Evolutionary conservation across 2,888 invertebrate genomes (phyloP).

Genomic region (Saturnia pavonia): DNA sequence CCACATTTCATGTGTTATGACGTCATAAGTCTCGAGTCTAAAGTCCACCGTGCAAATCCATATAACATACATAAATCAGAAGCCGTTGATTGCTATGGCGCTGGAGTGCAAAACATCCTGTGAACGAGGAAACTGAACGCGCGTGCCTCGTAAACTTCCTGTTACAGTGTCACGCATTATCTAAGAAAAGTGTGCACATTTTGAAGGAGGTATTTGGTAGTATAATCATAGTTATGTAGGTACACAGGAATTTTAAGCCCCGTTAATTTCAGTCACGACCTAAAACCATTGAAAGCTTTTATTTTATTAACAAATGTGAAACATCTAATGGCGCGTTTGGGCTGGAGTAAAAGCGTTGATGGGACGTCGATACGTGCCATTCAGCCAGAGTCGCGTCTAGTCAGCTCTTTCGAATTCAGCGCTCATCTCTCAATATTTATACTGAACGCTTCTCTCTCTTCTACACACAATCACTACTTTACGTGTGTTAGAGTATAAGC

Average conservation of each 20-base stretch:
- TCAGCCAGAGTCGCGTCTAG: too few relatives aligned
- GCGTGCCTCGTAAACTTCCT: slow-evolving; percentile 71
- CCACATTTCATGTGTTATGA: slow-evolving; percentile 7
- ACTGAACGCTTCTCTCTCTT: too few relatives aligned
- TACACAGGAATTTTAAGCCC: neutral
- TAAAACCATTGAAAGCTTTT: neutral
- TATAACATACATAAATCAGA: slow-evolving; percentile 12
- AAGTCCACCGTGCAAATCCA: slow-evolving; percentile 17
- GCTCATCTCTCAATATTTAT: too few relatives aligned
- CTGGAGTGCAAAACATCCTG: slow-evolving; percentile 64
- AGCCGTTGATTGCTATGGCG: slow-evolving; percentile 1
- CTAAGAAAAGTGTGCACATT: slow-evolving; percentile 21
- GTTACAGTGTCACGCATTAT: slow-evolving; percentile 31
- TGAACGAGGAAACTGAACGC: slow-evolving; percentile 61
- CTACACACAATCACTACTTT: too few relatives aligned
- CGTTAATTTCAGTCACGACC: neutral
- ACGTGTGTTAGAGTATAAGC: too few relatives aligned
- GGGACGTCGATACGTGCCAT: too few relatives aligned
- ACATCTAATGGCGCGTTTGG: too few relatives aligned
- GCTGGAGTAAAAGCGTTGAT: too few relatives aligned
- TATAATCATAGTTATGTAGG: too few relatives aligned
- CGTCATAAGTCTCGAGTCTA: slow-evolving; percentile 14
- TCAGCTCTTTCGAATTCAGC: too few relatives aligned
- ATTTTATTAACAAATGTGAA: too few relatives aligned
- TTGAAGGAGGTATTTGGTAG: slow-evolving; percentile 10